Evolutionary conservation across 2,113 vertebrate genomes (phyloP).

Genomic region (Marmota flaviventris): DNA sequence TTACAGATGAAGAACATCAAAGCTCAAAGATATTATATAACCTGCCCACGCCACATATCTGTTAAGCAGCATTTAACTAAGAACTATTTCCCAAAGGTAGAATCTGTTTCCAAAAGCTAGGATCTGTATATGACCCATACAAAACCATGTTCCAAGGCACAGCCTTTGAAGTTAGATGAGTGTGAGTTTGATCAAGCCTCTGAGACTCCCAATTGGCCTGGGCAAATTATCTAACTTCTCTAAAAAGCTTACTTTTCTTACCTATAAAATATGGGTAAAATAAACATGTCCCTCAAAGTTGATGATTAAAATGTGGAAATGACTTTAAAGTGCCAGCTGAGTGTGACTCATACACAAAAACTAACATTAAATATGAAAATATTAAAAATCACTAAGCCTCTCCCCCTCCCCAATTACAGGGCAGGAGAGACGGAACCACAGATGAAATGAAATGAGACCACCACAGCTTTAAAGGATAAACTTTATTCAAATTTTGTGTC

Average conservation of each 20-base stretch:
- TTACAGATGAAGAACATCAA: neutral
- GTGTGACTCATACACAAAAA: neutral
- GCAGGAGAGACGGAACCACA: neutral
- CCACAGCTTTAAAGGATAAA: conserved; percentile 42
- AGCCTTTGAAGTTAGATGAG: neutral
- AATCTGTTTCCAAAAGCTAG: neutral
- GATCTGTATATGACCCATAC: no score
- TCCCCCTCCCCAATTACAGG: neutral
- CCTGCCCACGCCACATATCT: neutral
- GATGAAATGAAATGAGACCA: neutral
- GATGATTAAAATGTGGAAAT: neutral
- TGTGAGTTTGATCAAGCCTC: neutral
- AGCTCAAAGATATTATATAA: neutral
- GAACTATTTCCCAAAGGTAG: neutral
- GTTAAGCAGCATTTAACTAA: neutral
- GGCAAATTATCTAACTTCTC: neutral
- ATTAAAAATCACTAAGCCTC: neutral
- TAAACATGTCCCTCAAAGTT: neutral
- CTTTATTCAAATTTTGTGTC: conserved; percentile 75
- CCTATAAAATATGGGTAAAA: neutral
- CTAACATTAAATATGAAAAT: neutral
- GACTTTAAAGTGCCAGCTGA: neutral
- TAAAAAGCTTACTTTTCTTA: neutral
- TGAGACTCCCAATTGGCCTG: neutral
- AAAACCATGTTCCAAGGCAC: neutral